Conservation (phyloP, 2,888 invertebrate genomes). For the Antheraea yamamai region DNA sequence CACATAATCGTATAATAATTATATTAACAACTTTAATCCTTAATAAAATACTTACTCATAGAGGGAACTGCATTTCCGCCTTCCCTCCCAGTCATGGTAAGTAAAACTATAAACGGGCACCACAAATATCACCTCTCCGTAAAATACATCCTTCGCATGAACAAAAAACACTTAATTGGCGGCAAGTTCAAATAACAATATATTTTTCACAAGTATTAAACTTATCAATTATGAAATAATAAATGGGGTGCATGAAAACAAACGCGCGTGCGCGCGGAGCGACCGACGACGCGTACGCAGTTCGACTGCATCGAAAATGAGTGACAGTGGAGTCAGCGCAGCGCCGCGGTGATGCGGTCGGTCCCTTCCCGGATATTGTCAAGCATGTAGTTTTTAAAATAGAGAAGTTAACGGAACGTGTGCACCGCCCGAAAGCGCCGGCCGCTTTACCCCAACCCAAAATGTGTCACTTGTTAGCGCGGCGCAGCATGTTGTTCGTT, state of each 20-base stretch:
- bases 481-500: constrained; percentile 46
- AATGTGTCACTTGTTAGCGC: constrained; percentile 74
- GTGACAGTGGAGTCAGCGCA: constrained; percentile 59
- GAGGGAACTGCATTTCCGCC: constrained; percentile 81
- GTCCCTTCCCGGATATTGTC: constrained; percentile 80
- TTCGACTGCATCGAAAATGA: constrained; percentile 78
- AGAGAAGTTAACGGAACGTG: constrained; percentile 80
- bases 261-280: constrained; percentile 75
- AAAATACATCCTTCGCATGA: constrained; percentile 67
- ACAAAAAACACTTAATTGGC: constrained; percentile 61
- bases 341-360: constrained; percentile 67
- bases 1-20: background rate
- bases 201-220: constrained; percentile 53
- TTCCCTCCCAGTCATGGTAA: constrained; percentile 79
- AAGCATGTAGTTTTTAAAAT: constrained; percentile 79
- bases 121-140: constrained; percentile 75
- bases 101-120: constrained; percentile 66
- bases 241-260: constrained; percentile 63
- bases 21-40: constrained; percentile 33
- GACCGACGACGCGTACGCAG: constrained; percentile 76
- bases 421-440: constrained; percentile 78
- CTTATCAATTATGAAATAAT: constrained; percentile 61
- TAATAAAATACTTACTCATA: constrained; percentile 69
- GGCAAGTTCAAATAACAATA: constrained; percentile 54
- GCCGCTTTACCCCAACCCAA: constrained; percentile 74